These are phyloP conservation scores for Tringa solitaria DNA, from an alignment of 2,113 vertebrate genomes.

Conservation along the genomic window DNA sequence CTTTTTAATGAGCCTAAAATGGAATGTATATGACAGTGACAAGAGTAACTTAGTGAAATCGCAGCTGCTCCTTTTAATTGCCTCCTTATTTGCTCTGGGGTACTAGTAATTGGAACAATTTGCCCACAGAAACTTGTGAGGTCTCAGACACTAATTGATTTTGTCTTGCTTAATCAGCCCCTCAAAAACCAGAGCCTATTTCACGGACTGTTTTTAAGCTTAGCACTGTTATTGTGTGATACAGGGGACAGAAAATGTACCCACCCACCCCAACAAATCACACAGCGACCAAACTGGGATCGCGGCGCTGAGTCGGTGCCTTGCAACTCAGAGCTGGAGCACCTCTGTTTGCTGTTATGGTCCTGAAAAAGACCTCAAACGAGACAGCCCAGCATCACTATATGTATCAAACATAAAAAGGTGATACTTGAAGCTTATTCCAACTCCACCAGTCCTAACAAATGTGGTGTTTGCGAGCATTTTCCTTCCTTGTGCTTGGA, in stretches of 20 bases:
- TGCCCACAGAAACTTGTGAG: conserved; percentile 69
- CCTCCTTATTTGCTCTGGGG: conserved; percentile 72
- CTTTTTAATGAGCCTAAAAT: not conserved
- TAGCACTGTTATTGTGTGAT: not conserved
- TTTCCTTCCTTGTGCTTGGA: not conserved
- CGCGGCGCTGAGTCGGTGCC: not conserved
- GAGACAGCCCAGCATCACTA: not conserved
- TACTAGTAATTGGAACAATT: conserved; percentile 76
- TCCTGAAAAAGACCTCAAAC: not conserved
- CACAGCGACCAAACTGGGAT: not conserved
- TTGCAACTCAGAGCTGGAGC: not conserved
- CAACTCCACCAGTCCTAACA: not conserved
- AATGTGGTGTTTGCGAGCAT: not conserved
- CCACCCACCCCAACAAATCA: not conserved
- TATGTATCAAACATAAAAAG: not conserved
- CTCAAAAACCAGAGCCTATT: conserved; percentile 37
- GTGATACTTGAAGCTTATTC: not conserved
- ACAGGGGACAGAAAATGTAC: conserved; percentile 32
- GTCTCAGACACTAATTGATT: conserved; percentile 73
- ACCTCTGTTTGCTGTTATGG: not conserved
- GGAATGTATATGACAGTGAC: not conserved
- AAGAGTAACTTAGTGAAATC: conserved; percentile 19
- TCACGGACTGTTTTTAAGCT: conserved; percentile 41
- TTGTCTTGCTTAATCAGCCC: conserved; percentile 74
- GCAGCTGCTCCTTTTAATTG: conserved; percentile 69